These are phyloP conservation scores for Drosophila nigricruria DNA, from an alignment of 2,888 invertebrate genomes.

Conservation along the genomic window DNA sequence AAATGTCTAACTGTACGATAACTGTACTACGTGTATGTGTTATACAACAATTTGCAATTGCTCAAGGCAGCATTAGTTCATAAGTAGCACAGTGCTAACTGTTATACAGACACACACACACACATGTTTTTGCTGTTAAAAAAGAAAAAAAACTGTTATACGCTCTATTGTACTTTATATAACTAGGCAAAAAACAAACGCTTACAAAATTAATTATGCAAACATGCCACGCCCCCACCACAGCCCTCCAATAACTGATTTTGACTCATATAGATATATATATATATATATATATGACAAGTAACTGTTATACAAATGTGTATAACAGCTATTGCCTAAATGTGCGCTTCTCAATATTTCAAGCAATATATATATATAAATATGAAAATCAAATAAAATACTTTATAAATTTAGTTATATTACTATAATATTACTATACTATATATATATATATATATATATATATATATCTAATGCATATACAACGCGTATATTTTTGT, in stretches of 20 bases:
- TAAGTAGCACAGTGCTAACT: slow-evolving; percentile 61
- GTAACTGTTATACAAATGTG: not conserved
- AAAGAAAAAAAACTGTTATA: slow-evolving; percentile 62
- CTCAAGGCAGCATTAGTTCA: slow-evolving; percentile 56
- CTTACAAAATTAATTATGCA: slow-evolving; percentile 43
- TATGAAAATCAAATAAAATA: slow-evolving; percentile 3
- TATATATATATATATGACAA: not conserved
- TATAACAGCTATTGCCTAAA: slow-evolving; percentile 42
- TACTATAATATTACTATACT: not conserved
- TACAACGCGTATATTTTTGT: slow-evolving; percentile 57
- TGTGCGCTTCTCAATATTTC: slow-evolving; percentile 47
- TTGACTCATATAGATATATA: slow-evolving; percentile 12
- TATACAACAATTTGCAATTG: slow-evolving; percentile 52
- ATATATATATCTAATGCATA: not conserved
- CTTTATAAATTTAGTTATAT: slow-evolving; percentile 39
- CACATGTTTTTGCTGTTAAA: slow-evolving; percentile 49
- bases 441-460: slow-evolving; percentile 1
- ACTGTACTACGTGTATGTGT: slow-evolving; percentile 44
- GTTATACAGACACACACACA: slow-evolving; percentile 49
- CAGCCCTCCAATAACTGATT: slow-evolving; percentile 26
- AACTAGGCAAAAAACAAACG: slow-evolving; percentile 44
- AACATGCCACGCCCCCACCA: slow-evolving; percentile 13
- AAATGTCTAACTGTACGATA: slow-evolving; percentile 42
- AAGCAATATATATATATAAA: slow-evolving; percentile 13
- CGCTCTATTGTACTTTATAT: slow-evolving; percentile 59